Evolutionary conservation across 1,140 invertebrate species (phyloP).

Genomic region (Laupala kohalensis): DNA sequence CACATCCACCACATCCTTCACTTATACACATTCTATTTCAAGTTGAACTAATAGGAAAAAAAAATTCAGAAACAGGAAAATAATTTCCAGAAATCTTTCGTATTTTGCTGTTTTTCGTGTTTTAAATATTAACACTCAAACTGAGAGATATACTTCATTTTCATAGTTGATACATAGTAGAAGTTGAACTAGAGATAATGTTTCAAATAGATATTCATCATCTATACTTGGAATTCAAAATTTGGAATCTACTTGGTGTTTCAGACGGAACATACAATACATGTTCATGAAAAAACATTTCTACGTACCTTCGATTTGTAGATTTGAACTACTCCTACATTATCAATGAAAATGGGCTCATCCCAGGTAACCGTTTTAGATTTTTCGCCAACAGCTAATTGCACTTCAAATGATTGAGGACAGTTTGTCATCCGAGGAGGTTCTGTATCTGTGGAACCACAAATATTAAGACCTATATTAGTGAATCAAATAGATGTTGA

Average conservation of each 20-base stretch:
- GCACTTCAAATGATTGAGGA: slow-evolving; percentile 46
- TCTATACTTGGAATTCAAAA: background rate
- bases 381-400: slow-evolving; percentile 36
- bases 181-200: no score
- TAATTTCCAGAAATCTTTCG: no score
- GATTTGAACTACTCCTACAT: slow-evolving; percentile 39
- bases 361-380: slow-evolving; percentile 46
- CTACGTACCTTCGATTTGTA: slow-evolving; percentile 45
- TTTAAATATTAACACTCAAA: background rate
- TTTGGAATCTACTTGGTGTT: no score
- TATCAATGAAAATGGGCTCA: slow-evolving; percentile 51
- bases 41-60: no score
- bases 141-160: no score
- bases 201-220: background rate
- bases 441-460: slow-evolving; percentile 34
- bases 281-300: no score
- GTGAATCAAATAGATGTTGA: no score
- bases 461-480: no score
- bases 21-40: slow-evolving; percentile 19
- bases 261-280: no score
- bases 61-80: no score
- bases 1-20: background rate
- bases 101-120: no score
- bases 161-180: no score
- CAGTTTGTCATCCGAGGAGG: slow-evolving; percentile 42